Base-by-base conservation (phyloP, 2,113 vertebrate genomes). In the Azemiops feae region DNA sequence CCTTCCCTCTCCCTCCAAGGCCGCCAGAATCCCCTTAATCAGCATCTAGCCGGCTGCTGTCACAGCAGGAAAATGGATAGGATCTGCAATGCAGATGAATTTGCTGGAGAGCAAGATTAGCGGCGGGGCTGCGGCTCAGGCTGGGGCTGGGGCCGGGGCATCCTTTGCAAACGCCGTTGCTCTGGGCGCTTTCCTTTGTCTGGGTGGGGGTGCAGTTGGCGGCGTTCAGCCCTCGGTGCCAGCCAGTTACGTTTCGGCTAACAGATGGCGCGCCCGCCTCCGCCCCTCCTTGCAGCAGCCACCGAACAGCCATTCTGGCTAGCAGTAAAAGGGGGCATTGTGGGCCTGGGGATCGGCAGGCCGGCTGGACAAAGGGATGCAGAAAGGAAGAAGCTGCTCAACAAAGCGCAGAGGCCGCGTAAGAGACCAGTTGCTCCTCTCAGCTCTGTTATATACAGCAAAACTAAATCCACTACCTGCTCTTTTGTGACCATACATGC, bases 71-170 rank as follows among this genome's bases (percentile, higher is more conserved):
- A 96, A 96, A 97, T 95, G 96, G 95, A 97, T 97, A 96, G 95
- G 95, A 96, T 97, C 96, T 97, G 96, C 96, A 96, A 95, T 97
- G 96, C 96, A 97, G 94, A 97, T 96, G 93, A 97, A 95, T 96
- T 95, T 95, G 93, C 92, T 74, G 93, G 95, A 95, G 94, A 93
- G 94, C 94, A 94, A 95, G 93, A 96, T 96, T 96, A 96, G 94
- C 95, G 92, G 95, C 91, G 94, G 94, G 94, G 92, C 64, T 69
- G 64, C 64, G 5, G 64, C 10, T 53, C 52, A 14, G 52, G 64
- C 64, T 57, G 55, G 55, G 55, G 55, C 55, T 93, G 95, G 94
- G 91, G 94, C 93, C 91, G 94, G 87, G 91, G 94, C 92, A 88
- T 94, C 94, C 92, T 93, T 94, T 88, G 69, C 30, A 86, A 94